Evolutionary conservation across 2,113 vertebrate genomes (phyloP), one percentile per base, ranked within the genome.

Genomic region (Semnopithecus entellus): DNA sequence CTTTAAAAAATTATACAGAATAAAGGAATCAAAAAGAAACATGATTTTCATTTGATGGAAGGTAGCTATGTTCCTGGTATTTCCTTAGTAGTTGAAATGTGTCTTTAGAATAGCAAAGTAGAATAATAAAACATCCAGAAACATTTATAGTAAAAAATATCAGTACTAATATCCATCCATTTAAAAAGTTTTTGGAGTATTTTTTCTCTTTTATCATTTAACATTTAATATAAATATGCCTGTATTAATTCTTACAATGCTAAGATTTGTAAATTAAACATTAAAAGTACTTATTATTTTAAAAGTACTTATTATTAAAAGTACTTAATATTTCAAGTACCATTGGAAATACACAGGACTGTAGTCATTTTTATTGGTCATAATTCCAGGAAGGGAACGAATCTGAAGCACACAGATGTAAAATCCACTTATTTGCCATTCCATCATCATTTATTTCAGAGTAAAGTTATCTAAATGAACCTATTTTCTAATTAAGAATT

Each of bases 401-500:
- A 0, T 32, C 23, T 25, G 3, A 80, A 57, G 20, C 25, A 5
- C 35, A 50, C 35, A 70, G 92, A 97, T 57, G 48, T 59, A 86
- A 92, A 95, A 85, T 23, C 1, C 2, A 84, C 18, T 88, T 80
- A 45, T 55, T 82, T 57, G 38, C 57, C 16, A 64, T 27, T 16
- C 30, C 38, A 32, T 25, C 38, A n/a, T 52, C 68, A 72, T 80
- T 85, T 20, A 57, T 82, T 87, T 30, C 61, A 70, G 8, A 91
- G 14, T 52, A 48, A 88, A 91, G 23, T 93, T 93, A 97, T 73
- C 10, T 76, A 91, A 94, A 75, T 86, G n/a, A 86, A 57, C 11
- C 52, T 93, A 76, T 90, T 97, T 97, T 94, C 92, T 92, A 97
- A 97, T 96, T 92, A 95, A 96, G 32, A 59, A 78, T 75, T 88